These are phyloP conservation scores for Cyphomyrus discorhynchus DNA, from an alignment of 2,113 vertebrate genomes.

Conservation along the genomic window DNA sequence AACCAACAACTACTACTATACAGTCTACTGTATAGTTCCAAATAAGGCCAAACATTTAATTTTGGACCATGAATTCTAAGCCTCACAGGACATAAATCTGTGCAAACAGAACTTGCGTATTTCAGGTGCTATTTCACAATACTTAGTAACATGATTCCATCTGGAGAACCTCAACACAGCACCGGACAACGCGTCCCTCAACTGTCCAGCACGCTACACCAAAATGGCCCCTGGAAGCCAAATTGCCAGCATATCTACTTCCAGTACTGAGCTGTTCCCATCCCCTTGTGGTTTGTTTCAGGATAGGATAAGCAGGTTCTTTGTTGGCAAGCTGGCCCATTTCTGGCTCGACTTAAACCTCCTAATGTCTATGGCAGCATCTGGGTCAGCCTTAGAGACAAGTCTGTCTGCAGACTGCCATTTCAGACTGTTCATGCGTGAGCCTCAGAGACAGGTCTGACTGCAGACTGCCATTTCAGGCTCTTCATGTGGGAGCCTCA, in stretches of 20 bases:
- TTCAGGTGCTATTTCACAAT: neutral
- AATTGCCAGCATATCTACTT: neutral
- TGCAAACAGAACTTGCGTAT: neutral
- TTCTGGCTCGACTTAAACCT: slow-evolving; percentile 1
- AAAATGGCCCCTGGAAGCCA: neutral
- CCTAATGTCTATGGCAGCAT: neutral
- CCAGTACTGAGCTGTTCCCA: neutral
- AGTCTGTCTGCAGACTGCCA: neutral
- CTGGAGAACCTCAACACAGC: neutral
- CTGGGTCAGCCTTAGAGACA: neutral
- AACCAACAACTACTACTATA: neutral
- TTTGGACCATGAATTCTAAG: neutral
- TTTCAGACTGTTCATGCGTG: too few species aligned
- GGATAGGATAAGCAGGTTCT: neutral
- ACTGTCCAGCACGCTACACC: neutral
- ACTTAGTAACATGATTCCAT: neutral
- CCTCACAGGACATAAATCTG: neutral
- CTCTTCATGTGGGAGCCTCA: too few species aligned
- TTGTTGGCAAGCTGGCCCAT: neutral
- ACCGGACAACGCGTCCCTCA: neutral
- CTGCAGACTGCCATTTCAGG: neutral
- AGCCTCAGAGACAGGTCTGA: neutral
- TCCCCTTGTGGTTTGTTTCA: neutral
- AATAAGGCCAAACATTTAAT: neutral
- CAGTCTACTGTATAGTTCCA: neutral